These are phyloP conservation scores for Thymelicus acteon DNA, from an alignment of 2,888 invertebrate species.

Conservation along the genomic window DNA sequence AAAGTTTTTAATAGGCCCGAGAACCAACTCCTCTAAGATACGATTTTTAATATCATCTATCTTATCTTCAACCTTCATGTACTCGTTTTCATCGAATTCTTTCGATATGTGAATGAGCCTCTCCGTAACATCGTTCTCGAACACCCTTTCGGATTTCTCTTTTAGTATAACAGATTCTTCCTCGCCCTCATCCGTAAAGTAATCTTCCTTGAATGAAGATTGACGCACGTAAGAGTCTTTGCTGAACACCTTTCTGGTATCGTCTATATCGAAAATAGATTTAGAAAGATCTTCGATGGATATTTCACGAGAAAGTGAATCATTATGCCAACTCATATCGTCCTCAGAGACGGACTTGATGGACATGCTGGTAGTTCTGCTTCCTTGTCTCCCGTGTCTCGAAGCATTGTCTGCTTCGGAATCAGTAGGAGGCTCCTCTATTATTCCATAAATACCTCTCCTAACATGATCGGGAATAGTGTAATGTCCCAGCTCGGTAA, in stretches of 20 bases:
- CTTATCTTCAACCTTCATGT: constrained; percentile 61
- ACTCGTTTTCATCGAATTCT: constrained; percentile 74
- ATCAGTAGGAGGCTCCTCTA: constrained; percentile 81
- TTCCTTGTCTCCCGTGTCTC: constrained; percentile 63
- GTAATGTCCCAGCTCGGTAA: constrained; percentile 81
- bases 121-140: constrained; percentile 79
- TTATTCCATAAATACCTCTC: constrained; percentile 76
- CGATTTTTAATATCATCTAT: constrained; percentile 73
- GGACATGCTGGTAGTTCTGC: constrained; percentile 82
- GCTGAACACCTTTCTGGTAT: constrained; percentile 77
- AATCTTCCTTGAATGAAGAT: constrained; percentile 81
- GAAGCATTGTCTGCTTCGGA: constrained; percentile 79
- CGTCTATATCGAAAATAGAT: constrained; percentile 80
- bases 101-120: constrained; percentile 76
- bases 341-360: constrained; percentile 88
- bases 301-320: constrained; percentile 83
- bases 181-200: constrained; percentile 69
- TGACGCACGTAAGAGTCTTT: constrained; percentile 78
- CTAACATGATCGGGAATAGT: constrained; percentile 73
- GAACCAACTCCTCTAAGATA: constrained; percentile 74
- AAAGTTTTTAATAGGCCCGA: constrained; percentile 63
- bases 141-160: constrained; percentile 74
- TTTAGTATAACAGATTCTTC: constrained; percentile 71
- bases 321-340: constrained; percentile 84
- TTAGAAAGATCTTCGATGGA: constrained; percentile 85